Conservation (phyloP, 2,113 vertebrate genomes). For the Dipodomys spectabilis region DNA sequence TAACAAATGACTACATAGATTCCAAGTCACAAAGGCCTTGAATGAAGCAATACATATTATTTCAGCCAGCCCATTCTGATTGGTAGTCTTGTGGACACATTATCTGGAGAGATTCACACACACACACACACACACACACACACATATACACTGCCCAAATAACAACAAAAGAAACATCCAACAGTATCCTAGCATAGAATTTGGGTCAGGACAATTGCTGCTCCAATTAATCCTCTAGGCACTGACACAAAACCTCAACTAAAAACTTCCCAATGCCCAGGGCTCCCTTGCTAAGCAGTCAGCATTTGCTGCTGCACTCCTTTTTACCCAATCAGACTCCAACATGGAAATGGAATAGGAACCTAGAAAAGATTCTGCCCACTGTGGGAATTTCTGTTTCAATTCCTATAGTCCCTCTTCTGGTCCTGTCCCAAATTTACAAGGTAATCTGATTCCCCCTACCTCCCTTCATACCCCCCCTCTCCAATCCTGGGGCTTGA, state of each 20-base stretch:
- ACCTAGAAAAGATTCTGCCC: constrained; percentile 62
- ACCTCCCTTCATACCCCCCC: no score
- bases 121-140: no score
- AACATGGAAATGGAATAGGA: constrained; percentile 60
- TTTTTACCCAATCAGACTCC: constrained; percentile 68
- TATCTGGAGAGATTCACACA: neutral
- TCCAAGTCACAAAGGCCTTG: neutral
- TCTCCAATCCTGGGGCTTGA: no score
- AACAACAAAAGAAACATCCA: neutral
- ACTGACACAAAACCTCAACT: constrained; percentile 18
- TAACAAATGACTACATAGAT: neutral
- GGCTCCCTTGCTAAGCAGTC: constrained; percentile 13
- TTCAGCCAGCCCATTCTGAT: neutral
- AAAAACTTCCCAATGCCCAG: constrained; percentile 55
- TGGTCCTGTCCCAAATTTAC: constrained; percentile 52
- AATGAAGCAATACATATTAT: neutral
- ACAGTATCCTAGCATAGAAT: constrained; percentile 40
- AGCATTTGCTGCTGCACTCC: neutral
- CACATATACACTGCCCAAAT: no score
- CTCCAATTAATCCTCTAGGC: constrained; percentile 63
- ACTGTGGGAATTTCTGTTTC: constrained; percentile 52
- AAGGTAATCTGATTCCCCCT: constrained; percentile 30
- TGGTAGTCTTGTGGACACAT: neutral
- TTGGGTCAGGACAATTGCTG: constrained; percentile 43
- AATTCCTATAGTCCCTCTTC: constrained; percentile 43